phyloP scores from a whole-genome alignment of 2,797 vertebrate species.

The Eulemur mongoz region DNA sequence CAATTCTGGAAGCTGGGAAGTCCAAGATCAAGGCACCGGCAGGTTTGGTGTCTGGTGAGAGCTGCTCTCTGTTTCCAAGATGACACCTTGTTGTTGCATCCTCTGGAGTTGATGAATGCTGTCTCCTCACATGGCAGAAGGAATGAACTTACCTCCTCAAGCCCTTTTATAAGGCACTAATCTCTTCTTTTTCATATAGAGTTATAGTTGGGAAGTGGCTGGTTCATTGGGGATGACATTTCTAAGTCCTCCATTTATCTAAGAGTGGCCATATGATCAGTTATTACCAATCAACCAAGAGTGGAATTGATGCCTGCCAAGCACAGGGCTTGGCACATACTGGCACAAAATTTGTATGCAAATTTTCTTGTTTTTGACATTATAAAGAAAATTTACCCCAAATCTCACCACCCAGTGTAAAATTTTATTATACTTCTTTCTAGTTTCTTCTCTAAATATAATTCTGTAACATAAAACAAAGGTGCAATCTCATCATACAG shows the following conservation, averaged over 20 bases:
- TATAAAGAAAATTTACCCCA: neutral
- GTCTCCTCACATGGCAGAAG: neutral
- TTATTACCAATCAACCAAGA: neutral
- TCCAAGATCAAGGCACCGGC: neutral
- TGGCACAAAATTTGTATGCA: neutral
- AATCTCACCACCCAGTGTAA: neutral
- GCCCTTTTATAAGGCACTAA: neutral
- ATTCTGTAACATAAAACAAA: neutral
- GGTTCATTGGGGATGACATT: neutral
- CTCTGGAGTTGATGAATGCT: neutral
- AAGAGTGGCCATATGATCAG: neutral
- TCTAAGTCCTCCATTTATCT: neutral
- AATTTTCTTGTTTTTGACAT: constrained; percentile 6
- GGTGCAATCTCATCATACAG: neutral
- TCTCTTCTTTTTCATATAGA: neutral
- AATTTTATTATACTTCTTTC: neutral
- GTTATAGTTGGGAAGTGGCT: neutral
- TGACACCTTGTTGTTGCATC: neutral
- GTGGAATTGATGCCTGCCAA: neutral
- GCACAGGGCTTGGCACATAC: neutral
- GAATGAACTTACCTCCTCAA: neutral
- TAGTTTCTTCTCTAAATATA: constrained; percentile 17
- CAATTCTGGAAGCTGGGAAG: neutral
- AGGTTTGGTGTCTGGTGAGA: neutral
- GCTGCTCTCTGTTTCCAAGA: neutral